Evolutionary conservation across 2,797 vertebrate genomes (phyloP).

Genomic region (Nyctalus aviator): DNA sequence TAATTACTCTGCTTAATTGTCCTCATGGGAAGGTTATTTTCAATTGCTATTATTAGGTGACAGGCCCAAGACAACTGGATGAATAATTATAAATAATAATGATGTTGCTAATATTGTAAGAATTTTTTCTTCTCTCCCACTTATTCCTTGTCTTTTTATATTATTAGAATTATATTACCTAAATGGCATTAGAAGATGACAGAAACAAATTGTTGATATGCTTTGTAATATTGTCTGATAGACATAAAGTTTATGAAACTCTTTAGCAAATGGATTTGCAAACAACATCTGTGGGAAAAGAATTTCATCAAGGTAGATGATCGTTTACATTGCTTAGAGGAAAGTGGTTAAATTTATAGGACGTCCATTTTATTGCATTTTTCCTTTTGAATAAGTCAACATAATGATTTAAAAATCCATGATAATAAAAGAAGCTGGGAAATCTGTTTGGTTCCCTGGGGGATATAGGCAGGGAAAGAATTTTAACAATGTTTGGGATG

Average conservation of each 20-base stretch:
- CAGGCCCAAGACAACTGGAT: slow-evolving; percentile 63
- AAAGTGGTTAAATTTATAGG: slow-evolving; percentile 80
- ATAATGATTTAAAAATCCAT: slow-evolving; percentile 64
- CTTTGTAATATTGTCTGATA: slow-evolving; percentile 55
- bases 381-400: slow-evolving; percentile 74
- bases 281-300: slow-evolving; percentile 78
- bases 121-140: slow-evolving; percentile 37
- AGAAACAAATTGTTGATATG: slow-evolving; percentile 49
- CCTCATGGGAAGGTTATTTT: slow-evolving; percentile 70
- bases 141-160: slow-evolving; percentile 58
- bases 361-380: slow-evolving; percentile 72
- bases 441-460: slow-evolving; percentile 69
- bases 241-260: slow-evolving; percentile 69
- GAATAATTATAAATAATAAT: slow-evolving; percentile 60
- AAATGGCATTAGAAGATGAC: slow-evolving; percentile 34
- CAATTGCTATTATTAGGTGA: slow-evolving; percentile 66
- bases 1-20: slow-evolving; percentile 67
- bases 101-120: slow-evolving; percentile 69
- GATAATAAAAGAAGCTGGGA: slow-evolving; percentile 65
- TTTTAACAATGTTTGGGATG: slow-evolving; percentile 56
- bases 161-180: slow-evolving; percentile 67
- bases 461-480: slow-evolving; percentile 65
- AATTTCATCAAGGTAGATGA: slow-evolving; percentile 79
- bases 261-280: slow-evolving; percentile 78
- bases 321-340: slow-evolving; percentile 79